A percentile compares a stretch with the other conserved stretches of the same genome.
Conservation (phyloP, 2,888 invertebrate species). For the Nemapogon koenigi region DNA sequence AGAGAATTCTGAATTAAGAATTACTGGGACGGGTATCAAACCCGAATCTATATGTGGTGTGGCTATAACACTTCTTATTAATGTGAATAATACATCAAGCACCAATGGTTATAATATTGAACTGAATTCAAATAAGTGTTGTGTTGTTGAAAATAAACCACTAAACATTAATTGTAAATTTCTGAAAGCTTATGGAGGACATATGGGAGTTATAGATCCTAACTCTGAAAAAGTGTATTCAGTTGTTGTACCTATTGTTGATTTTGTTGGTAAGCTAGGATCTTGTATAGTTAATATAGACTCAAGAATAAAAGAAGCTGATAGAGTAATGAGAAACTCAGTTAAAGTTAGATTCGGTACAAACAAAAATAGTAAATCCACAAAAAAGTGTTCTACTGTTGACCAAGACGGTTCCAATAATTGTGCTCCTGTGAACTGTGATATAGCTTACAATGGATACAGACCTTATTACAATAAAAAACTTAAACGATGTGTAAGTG, state of each 20-base stretch:
- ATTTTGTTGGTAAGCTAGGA: slow-evolving; percentile 34
- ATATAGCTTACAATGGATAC: slow-evolving; percentile 36
- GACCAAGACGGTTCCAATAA: slow-evolving; percentile 42
- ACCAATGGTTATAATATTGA: slow-evolving; percentile 28
- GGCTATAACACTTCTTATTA: slow-evolving; percentile 22
- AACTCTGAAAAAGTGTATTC: slow-evolving; percentile 25
- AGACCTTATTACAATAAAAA: slow-evolving; percentile 27
- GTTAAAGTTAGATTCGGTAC: slow-evolving; percentile 41
- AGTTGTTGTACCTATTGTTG: slow-evolving; percentile 36
- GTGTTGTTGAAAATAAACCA: slow-evolving; percentile 24
- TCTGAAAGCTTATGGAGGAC: slow-evolving; percentile 30
- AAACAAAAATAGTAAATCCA: slow-evolving; percentile 7
- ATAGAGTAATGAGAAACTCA: slow-evolving; percentile 26
- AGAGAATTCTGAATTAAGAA: slow-evolving; percentile 22
- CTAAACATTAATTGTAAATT: slow-evolving; percentile 28
- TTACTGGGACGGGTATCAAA: slow-evolving; percentile 22
- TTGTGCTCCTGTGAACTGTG: slow-evolving; percentile 44
- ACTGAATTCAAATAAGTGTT: slow-evolving; percentile 35
- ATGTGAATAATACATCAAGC: slow-evolving; percentile 32
- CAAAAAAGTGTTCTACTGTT: slow-evolving; percentile 6
- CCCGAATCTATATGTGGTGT: slow-evolving; percentile 27
- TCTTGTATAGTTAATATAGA: slow-evolving; percentile 36
- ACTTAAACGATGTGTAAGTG: slow-evolving; percentile 26
- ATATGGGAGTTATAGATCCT: slow-evolving; percentile 22
- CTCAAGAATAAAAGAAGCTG: slow-evolving; percentile 26